Evolutionary conservation across 2,113 vertebrate species (phyloP).

Genomic region (Rhinogobius similis): DNA sequence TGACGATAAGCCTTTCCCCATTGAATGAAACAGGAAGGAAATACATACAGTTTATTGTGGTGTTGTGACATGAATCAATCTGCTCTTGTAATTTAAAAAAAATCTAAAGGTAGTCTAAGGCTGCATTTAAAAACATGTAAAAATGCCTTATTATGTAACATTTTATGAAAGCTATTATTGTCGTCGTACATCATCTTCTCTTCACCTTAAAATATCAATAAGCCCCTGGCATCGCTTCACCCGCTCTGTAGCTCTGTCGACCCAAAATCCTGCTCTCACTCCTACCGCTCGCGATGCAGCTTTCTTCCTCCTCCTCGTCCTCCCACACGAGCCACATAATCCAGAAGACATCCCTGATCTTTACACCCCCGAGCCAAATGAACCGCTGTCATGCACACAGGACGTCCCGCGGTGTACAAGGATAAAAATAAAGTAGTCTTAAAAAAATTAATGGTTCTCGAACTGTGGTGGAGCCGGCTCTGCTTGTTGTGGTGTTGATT

Average conservation of each 20-base stretch:
- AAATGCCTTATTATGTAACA: constrained; percentile 28
- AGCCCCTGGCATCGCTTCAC: constrained; percentile 55
- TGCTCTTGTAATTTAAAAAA: no score
- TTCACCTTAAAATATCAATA: constrained; percentile 69
- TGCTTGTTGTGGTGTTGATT: no score
- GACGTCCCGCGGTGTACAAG: constrained; percentile 13
- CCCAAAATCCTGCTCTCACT: constrained; percentile 61
- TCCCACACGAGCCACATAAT: constrained; percentile 63
- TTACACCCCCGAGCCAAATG: constrained; percentile 1
- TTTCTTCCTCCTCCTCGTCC: constrained; percentile 66
- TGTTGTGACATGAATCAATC: no score
- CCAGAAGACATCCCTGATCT: constrained; percentile 58
- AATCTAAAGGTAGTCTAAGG: no score
- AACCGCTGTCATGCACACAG: constrained; percentile 26
- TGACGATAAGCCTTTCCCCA: no score
- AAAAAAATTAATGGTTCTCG: not conserved
- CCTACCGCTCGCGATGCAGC: constrained; percentile 63
- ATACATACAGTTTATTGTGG: no score
- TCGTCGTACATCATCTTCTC: constrained; percentile 41
- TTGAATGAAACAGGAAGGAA: no score
- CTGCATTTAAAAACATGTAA: not conserved
- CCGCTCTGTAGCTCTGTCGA: constrained; percentile 57
- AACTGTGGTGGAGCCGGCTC: not conserved
- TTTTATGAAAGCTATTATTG: constrained; percentile 29
- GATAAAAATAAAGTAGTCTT: not conserved